These are phyloP conservation scores for Muricea muricata DNA, from an alignment of 92 coral and sea anemone species.

Conservation along the genomic window DNA sequence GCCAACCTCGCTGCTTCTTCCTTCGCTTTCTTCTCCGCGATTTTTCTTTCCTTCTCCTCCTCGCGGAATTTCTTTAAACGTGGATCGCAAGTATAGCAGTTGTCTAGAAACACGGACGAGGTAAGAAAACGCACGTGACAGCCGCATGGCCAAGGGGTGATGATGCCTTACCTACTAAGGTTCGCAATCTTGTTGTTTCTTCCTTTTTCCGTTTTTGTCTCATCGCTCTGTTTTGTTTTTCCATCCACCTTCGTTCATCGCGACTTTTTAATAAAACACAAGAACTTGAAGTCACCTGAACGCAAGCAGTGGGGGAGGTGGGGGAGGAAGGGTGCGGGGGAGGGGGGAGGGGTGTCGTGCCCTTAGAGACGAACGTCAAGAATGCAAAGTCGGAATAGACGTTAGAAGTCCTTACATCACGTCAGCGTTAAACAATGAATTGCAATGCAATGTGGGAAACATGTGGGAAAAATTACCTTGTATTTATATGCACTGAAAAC, in stretches of 20 bases:
- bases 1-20: conserved; percentile 89
- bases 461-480: no score
- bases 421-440: no score
- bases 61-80: conserved; percentile 90
- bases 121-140: neutral
- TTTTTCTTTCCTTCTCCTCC: conserved; percentile 89
- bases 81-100: conserved; percentile 86
- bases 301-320: no score
- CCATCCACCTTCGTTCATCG: conserved; percentile 98
- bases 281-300: no score
- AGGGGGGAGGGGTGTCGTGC: no score
- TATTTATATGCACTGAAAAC: no score
- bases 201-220: conserved; percentile 93
- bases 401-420: no score
- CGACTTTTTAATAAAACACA: conserved; percentile 69
- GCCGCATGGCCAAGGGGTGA: no score
- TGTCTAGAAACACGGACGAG: conserved; percentile 72
- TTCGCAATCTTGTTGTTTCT: conserved; percentile 85
- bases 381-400: no score
- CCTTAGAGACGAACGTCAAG: no score
- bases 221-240: conserved; percentile 95
- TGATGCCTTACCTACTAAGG: conserved; percentile 72
- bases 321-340: no score
- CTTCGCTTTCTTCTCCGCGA: conserved; percentile 97
- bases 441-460: no score